phyloP scores from a whole-genome alignment of 2,888 invertebrate species.

The Serripes groenlandicus region DNA sequence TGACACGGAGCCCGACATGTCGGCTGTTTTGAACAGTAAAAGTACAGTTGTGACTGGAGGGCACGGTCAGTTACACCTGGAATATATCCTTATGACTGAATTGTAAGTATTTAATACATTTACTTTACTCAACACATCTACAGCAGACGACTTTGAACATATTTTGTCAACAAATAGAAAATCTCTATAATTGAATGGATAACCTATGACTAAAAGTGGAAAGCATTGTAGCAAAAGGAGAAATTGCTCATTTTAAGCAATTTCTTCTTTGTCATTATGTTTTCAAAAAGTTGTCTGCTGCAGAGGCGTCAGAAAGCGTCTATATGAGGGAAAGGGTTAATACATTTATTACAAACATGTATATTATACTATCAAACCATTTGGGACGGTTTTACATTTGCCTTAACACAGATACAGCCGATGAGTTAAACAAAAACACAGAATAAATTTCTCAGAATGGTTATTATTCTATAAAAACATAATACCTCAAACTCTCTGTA shows the following conservation, averaged over 20 bases:
- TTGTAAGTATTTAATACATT: conserved; percentile 90
- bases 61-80: conserved; percentile 93
- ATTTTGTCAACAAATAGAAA: no score
- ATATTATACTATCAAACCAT: no score
- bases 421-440: no score
- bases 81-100: conserved; percentile 96
- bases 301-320: no score
- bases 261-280: neutral
- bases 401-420: no score
- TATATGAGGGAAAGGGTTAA: neutral
- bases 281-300: neutral
- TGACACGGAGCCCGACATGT: conserved; percentile 65
- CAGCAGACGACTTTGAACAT: neutral
- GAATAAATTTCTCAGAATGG: no score
- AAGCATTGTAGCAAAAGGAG: neutral
- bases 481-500: no score
- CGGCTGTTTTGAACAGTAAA: conserved; percentile 52
- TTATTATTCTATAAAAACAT: no score
- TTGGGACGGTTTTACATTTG: no score
- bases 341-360: neutral
- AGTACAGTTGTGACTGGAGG: conserved; percentile 70
- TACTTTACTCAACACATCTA: neutral
- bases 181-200: neutral
- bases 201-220: neutral
- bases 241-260: neutral